Evolutionary conservation across 2,797 vertebrate genomes (phyloP), one percentile per base, ranked within the genome.

Genomic region (Steatocranus sp.): DNA sequence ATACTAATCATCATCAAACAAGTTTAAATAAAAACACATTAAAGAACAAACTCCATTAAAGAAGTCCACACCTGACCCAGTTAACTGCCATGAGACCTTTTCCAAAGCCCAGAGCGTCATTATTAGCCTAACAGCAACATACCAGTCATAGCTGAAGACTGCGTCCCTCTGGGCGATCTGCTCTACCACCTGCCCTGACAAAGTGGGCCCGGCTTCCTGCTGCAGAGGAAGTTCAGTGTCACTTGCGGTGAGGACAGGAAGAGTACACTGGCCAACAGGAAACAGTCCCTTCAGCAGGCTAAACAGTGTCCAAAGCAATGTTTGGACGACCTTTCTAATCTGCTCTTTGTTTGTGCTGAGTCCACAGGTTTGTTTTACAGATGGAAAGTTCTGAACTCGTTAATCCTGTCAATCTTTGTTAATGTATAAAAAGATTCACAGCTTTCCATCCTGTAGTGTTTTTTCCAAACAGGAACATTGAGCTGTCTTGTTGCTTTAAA

Each of bases 181-280:
- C 17, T 73, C 43, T 0, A 73, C 25, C 68, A 73, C 43, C 68
- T 48, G 68, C 43, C 43, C 68, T 73, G 43, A 49, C 68, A 73
- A 73, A 73, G 68, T 66, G 50, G 75, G 34, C 46, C 76, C 48
- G 75, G 68, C 85, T 93, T 95, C 94, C 94, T 94, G 90, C 80
- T 53, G 38, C 14, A 89, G 38, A 92, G 95, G 94, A 95, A 94
- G 82, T 66, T 80, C 12, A 75, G 73, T 88, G 88, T 88, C 85
- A 81, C 82, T 90, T 81, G 81, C 20, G 58, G 79, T 17, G 43
- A 83, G 76, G 79, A 90, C 93, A 93, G 94, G 93, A 94, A 94
- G 80, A 41, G 76, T 25, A 54, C 14, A 11, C 43, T 61, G 79
- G 79, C 90, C 81, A 82, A 86, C 92, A 95, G 94, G 95, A 95